Evolutionary conservation across 2,888 invertebrate genomes (phyloP), one percentile per base, ranked within the genome.

Genomic region (Yponomeuta malinellus): DNA sequence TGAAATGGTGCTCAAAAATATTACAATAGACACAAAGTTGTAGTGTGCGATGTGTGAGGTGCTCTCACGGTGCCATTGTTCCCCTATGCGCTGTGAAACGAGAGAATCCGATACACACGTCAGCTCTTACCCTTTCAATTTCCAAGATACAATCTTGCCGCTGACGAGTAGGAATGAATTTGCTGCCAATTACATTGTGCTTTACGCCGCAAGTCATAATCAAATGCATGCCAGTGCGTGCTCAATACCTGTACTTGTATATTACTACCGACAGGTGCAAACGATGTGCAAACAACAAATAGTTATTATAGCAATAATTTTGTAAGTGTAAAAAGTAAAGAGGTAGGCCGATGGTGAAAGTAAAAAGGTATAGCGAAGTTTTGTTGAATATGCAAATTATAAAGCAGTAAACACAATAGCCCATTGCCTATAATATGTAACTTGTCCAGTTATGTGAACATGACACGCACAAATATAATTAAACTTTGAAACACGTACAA

Each of bases 61-160:
- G 82, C 84, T 90, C 89, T 88, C 90, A 90, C 89, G 89, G 85
- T 78, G 82, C 86, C 82, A 88, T 89, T 90, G 90, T 90, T 86
- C 82, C 81, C 33, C 9, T 77, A 83, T 86, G 87, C 83, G 81
- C 79, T 77, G 79, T 78, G 76, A 78, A 81, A 84, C 82, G 86
- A 87, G 85, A 87, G 84, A 85, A 84, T 84, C 82, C 80, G 81
- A 80, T 76, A 80, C 81, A 81, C 80, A 79, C 80, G 80, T 80
- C 83, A 80, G 82, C 88, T 88, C 87, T 88, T 88, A 88, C 88
- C 84, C 83, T 88, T 84, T 85, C 85, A 67, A 67, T 67, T 67
- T 43, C 67, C 1, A 10, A 64, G 64, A 64, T 64, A 29, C 6
- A 23, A 64, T 64, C 64, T 64, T 64, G 64, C 23, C 29, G 64